Evolutionary conservation across 2,113 vertebrate species (phyloP).

Genomic region (Caranx ignobilis): DNA sequence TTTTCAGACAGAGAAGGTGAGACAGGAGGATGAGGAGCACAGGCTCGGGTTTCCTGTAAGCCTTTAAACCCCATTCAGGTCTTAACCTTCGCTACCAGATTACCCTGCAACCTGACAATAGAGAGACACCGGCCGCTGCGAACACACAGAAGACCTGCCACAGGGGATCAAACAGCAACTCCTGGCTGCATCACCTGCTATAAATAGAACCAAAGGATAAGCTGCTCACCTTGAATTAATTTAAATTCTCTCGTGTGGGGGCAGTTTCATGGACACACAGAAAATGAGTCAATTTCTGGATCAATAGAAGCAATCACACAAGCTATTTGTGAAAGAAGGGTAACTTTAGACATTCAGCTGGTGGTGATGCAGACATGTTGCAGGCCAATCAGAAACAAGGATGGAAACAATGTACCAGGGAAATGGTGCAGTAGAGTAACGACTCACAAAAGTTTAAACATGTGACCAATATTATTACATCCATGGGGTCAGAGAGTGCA

Average conservation of each 20-base stretch:
- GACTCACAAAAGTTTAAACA: too few relatives aligned
- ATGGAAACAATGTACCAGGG: background rate
- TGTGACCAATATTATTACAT: too few relatives aligned
- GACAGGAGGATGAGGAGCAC: conserved; percentile 36
- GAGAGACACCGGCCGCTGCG: conserved; percentile 8
- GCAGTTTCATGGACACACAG: background rate
- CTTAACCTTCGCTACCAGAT: conserved; percentile 54
- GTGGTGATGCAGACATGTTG: too few relatives aligned
- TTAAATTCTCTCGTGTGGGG: background rate
- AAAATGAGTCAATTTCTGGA: background rate
- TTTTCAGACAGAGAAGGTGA: conserved; percentile 47
- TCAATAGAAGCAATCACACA: background rate
- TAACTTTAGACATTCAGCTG: too few relatives aligned
- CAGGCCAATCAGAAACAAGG: background rate
- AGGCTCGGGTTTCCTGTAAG: conserved; percentile 71
- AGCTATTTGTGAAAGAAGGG: too few relatives aligned
- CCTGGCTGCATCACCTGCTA: background rate
- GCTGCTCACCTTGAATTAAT: background rate
- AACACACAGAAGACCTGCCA: conserved; percentile 21
- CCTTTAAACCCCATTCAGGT: conserved; percentile 67
- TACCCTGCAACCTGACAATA: conserved; percentile 35
- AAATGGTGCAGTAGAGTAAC: too few relatives aligned
- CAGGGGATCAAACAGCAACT: conserved; percentile 40
- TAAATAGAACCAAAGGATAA: conserved; percentile 17
- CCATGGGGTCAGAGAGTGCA: too few relatives aligned